Percentiles rank a stretch among this genome's conserved stretches.
Conservation (phyloP, 2,888 invertebrate species). For the Calameuta idolon region DNA sequence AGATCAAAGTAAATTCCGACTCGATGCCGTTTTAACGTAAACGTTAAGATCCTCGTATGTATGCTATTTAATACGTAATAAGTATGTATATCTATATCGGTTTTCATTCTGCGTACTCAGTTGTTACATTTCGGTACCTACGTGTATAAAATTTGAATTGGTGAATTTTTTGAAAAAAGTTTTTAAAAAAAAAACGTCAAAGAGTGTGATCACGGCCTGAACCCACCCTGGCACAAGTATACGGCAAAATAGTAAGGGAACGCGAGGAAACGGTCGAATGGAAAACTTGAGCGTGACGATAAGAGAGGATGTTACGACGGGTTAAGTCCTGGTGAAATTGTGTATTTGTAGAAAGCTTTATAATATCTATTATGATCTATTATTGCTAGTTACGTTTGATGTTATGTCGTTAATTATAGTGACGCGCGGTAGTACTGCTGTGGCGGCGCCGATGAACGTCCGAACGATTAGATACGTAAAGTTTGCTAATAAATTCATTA, state of each 20-base stretch:
- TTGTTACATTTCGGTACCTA: conserved; percentile 16
- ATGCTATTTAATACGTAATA: not conserved
- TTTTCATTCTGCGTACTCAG: not conserved
- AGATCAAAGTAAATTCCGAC: not conserved
- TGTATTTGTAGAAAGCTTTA: conserved; percentile 62
- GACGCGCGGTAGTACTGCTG: conserved; percentile 45
- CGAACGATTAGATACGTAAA: conserved; percentile 51
- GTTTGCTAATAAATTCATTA: conserved; percentile 9
- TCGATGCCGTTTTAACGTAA: not conserved
- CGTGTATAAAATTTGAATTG: conserved; percentile 21
- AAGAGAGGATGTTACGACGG: conserved; percentile 12
- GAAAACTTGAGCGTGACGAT: not conserved
- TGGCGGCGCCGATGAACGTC: conserved; percentile 60
- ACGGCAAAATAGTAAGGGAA: conserved; percentile 47
- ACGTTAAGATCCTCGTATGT: not conserved
- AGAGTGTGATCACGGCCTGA: conserved; percentile 57
- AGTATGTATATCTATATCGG: conserved; percentile 4
- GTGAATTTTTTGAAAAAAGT: conserved; percentile 13
- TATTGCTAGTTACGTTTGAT: conserved; percentile 59
- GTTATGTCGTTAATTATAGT: conserved; percentile 56
- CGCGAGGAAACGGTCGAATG: not conserved
- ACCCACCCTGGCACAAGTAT: conserved; percentile 61
- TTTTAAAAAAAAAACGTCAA: conserved; percentile 46
- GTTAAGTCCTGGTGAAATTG: conserved; percentile 16
- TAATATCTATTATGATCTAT: conserved; percentile 48